Evolutionary conservation across 37 sponge, comb jelly and placozoan species (phyloP).

Genomic region (Spongilla lacustris): DNA sequence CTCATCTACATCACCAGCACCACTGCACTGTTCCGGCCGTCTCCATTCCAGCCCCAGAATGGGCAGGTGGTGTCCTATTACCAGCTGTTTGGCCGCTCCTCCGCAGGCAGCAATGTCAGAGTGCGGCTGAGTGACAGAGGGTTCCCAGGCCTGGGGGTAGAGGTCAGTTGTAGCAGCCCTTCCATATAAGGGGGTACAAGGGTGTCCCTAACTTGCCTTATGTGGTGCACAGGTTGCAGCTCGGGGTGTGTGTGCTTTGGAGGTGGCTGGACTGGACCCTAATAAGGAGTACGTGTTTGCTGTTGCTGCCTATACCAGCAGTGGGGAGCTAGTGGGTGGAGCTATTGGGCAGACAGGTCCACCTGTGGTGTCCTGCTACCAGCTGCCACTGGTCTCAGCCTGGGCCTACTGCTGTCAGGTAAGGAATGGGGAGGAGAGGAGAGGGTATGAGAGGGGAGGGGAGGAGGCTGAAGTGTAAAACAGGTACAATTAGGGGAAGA

Average conservation of each 20-base stretch:
- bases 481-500: no score
- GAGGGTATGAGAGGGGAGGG: no score
- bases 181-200: no score
- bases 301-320: slow-evolving; percentile 66
- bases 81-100: slow-evolving; percentile 76
- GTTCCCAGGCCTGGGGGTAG: slow-evolving; percentile 75
- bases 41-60: slow-evolving; percentile 43
- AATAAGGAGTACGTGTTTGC: slow-evolving; percentile 89
- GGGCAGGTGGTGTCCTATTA: slow-evolving; percentile 74
- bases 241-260: slow-evolving; percentile 37
- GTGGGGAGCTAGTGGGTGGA: slow-evolving; percentile 73
- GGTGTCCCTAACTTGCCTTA: no score
- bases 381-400: slow-evolving; percentile 48
- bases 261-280: slow-evolving; percentile 60
- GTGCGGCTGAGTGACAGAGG: slow-evolving; percentile 85
- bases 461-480: no score
- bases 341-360: slow-evolving; percentile 71
- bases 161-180: slow-evolving; percentile 41
- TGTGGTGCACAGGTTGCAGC: slow-evolving; percentile 76
- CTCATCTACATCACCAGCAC: slow-evolving; percentile 50
- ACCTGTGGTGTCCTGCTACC: slow-evolving; percentile 70
- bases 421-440: background rate
- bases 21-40: slow-evolving; percentile 75
- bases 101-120: slow-evolving; percentile 86
- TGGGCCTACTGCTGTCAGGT: slow-evolving; percentile 80